Percentiles rank a stretch among this genome's conserved stretches.
phyloP scores from a whole-genome alignment of 2,797 vertebrate species.

The Dallia pectoralis region DNA sequence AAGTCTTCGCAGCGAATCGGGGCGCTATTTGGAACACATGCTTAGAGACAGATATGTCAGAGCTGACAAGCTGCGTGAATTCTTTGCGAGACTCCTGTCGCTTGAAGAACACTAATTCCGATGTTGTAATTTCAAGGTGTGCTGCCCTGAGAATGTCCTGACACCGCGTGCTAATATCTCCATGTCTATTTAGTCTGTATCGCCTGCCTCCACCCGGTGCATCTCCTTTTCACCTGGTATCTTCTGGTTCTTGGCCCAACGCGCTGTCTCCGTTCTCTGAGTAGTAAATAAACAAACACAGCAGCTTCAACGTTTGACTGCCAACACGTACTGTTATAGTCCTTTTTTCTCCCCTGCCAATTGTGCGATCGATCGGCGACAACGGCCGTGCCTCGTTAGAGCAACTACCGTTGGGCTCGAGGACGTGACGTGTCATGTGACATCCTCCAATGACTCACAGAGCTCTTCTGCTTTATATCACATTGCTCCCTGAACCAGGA shows the following conservation, averaged over 20 bases:
- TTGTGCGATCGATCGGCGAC: too few relatives aligned
- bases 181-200: not conserved
- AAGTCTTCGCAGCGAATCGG: not conserved
- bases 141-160: constrained; percentile 29
- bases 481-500: too few relatives aligned
- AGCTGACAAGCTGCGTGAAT: constrained; percentile 54
- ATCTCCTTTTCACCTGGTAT: not conserved
- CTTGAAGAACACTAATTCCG: constrained; percentile 48
- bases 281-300: not conserved
- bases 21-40: not conserved
- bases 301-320: not conserved
- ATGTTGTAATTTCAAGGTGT: constrained; percentile 59
- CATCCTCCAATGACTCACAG: too few relatives aligned
- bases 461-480: too few relatives aligned
- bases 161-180: constrained; percentile 7
- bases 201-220: not conserved
- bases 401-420: too few relatives aligned
- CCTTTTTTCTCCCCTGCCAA: too few relatives aligned
- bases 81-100: constrained; percentile 33
- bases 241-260: not conserved
- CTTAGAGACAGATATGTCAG: constrained; percentile 34
- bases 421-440: too few relatives aligned
- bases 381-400: too few relatives aligned
- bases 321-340: too few relatives aligned
- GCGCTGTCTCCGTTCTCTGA: not conserved